Conservation (phyloP, 2,888 invertebrate species). For the Acanthosepion pharaonis region DNA sequence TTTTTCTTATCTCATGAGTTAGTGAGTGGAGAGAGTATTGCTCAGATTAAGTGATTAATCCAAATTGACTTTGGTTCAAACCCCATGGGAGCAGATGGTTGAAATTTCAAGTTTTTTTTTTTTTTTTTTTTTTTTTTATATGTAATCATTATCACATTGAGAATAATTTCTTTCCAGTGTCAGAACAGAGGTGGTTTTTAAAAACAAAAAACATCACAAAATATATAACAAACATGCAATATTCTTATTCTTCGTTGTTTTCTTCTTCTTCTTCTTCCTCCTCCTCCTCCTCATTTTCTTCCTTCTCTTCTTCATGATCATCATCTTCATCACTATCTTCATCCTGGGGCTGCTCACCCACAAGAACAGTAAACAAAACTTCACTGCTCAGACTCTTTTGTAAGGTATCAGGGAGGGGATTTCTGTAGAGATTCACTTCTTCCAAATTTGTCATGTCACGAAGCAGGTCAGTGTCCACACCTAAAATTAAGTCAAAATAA, state of each 20-base stretch:
- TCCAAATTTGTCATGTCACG: constrained; percentile 58
- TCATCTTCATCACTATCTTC: background rate
- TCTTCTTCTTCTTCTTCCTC: too few species aligned
- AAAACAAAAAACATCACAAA: too few species aligned
- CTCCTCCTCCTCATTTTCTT: background rate
- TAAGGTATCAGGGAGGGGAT: constrained; percentile 58
- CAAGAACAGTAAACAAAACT: background rate
- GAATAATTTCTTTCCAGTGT: too few species aligned
- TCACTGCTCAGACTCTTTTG: background rate
- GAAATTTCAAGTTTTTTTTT: background rate
- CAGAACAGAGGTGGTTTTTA: too few species aligned
- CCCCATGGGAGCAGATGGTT: background rate
- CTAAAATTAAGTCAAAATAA: constrained; percentile 54
- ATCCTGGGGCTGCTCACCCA: background rate
- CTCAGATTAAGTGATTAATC: background rate
- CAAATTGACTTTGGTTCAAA: background rate
- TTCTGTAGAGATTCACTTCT: constrained; percentile 64
- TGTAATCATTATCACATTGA: too few species aligned
- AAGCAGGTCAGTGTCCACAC: constrained; percentile 60
- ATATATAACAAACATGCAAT: too few species aligned
- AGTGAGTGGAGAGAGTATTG: background rate
- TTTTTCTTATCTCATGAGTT: background rate
- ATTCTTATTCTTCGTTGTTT: too few species aligned
- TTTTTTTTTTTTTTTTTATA: too few species aligned
- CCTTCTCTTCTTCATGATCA: background rate